Evolutionary conservation across 2,797 vertebrate genomes (phyloP), one percentile per base, ranked within the genome.

Genomic region (Scleropages formosus): DNA sequence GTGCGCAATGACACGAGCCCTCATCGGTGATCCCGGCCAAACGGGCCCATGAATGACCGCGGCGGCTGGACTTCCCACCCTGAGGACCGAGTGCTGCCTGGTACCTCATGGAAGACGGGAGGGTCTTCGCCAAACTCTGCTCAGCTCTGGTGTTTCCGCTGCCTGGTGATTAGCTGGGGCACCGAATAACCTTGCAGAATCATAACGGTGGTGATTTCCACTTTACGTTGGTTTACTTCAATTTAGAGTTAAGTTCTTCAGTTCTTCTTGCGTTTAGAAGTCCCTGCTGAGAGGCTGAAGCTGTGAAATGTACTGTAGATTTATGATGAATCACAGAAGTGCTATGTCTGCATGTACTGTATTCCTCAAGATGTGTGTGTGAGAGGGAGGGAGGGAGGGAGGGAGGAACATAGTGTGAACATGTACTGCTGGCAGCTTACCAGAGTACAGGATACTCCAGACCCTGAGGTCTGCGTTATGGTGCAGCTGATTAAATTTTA

Each of bases 1-100:
- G 81, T 89, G 49, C 89, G 92, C 81, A 98, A 95, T 88, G 91
- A 80, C 80, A 95, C 95, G 0, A 79, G 79, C 18, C 75, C 74
- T 4, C 79, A 73, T 1, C 78, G 86, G 70, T 91, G 88, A 91
- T 0, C 24, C 49, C n/a, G 75, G 74, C 80, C 82, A 1, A 53
- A 2, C 11, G 12, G 18, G 2, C 1, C 56, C 18, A 56, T 18
- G 10, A 18, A 10, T 1, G 18, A 56, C 53, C 3, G 56, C 53
- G 2, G 1, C 53, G 12, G 12, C 53, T 10, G 53, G 53, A 12
- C 31, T 6, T 39, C n/a, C n/a, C 6, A 6, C 31, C 31, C 39
- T 39, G 31, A 39, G 31, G 6, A 39, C 31, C 31, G 6, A 39
- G 39, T 6, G 6, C 31, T 39, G 39, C 31, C 31, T 31, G 39